phyloP scores from a whole-genome alignment of 2,113 vertebrate species.

The Danio rerio region DNA sequence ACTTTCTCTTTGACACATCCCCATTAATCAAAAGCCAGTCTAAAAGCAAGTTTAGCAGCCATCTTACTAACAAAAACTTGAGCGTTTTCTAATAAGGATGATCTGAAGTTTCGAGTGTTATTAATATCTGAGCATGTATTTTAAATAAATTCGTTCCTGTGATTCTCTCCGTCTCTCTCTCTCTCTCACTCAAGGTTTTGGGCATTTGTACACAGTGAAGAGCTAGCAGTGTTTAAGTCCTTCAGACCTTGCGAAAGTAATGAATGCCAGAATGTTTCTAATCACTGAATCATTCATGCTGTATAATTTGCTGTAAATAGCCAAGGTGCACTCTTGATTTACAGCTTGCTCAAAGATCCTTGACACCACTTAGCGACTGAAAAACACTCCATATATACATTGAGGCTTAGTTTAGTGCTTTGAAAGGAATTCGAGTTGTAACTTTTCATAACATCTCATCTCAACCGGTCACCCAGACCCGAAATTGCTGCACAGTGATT shows the following conservation, averaged over 20 bases:
- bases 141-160: constrained; percentile 29
- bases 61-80: constrained; percentile 17
- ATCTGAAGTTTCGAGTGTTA: constrained; percentile 12
- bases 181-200: constrained; percentile 36
- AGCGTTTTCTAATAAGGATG: constrained; percentile 11
- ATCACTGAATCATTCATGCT: constrained; percentile 44
- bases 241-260: constrained; percentile 32
- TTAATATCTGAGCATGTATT: constrained; percentile 18
- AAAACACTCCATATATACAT: constrained; percentile 49
- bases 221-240: constrained; percentile 38
- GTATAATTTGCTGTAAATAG: constrained; percentile 49
- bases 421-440: constrained; percentile 9
- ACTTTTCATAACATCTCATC: constrained; percentile 29
- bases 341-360: constrained; percentile 49
- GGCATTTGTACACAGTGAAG: constrained; percentile 31
- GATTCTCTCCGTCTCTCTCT: constrained; percentile 27
- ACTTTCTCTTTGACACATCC: constrained; percentile 20
- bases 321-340: constrained; percentile 47
- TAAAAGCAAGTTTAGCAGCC: not conserved
- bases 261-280: constrained; percentile 39
- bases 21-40: not conserved
- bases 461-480: constrained; percentile 3
- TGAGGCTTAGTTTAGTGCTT: constrained; percentile 22
- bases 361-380: constrained; percentile 50
- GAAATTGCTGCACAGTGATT: constrained; percentile 5